Base-by-base conservation (phyloP, 2,888 invertebrate species). In the Cenopis cana region DNA sequence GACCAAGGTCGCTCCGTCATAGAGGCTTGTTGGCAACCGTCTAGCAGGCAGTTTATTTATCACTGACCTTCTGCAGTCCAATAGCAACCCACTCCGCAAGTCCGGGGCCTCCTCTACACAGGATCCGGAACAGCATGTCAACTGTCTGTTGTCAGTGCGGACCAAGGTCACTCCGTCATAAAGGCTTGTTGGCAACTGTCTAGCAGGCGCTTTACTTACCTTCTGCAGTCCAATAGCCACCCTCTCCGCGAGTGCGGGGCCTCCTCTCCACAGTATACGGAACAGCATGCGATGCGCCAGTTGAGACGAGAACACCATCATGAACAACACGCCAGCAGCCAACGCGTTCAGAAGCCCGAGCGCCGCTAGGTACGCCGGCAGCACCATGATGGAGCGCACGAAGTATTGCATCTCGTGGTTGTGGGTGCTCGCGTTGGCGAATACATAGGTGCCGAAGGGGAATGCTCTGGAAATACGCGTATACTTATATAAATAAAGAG, bases 271-370 rank as follows among this genome's bases (percentile, higher is more conserved):
- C 67, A 93, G 78, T 74, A 93, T 87, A 72, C 93, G 95, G 73
- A 96, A 93, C 11, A 95, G 88, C 62, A 96, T 81, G 79, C 95
- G 94, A 85, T 96, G 95, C 3, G 95, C 94, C 6, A 96, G 91
- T 69, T 96, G 96, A 62, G 97, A 97, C 56, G 95, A 95, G 76
- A 95, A 95, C 69, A 96, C 91, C 81, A 97, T 93, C 0, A 94
- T 88, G 14, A 90, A 86, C 75, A 95, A 90, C 36, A 95, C 82
- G 0, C 83, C 90, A 17, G 95, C 87, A 0, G 94, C 94, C 4
- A 93, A 80, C 0, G 95, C 77, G 76, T 95, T 94, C 6, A 95
- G 78, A 17, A 96, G 81, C 1, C 95, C 95, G 73, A 96, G 85
- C 1, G 95, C 95, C 0, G 95, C 94, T 80, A 95, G 92, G 82